Base-by-base conservation (phyloP, 2,888 invertebrate genomes). In the Leucophora obtusa region DNA sequence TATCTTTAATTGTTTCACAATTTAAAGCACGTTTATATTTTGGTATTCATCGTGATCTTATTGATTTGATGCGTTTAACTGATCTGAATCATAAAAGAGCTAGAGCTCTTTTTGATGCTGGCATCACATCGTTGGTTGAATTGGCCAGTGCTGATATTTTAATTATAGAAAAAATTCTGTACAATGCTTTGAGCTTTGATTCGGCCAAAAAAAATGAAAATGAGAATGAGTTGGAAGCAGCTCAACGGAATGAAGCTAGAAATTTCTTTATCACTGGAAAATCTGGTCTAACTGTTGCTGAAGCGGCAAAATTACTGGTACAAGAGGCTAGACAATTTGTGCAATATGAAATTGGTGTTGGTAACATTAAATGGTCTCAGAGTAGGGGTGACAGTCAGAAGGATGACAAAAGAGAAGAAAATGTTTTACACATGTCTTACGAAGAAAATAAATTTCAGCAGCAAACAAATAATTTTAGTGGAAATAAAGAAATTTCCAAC, bases 1-100 rank as follows among this genome's bases (percentile, higher is more conserved):
- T 99, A 86, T 96, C 98, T 89, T 91, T 97, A 83, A 92, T 99
- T 51, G 93, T 99, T 53, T 94, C 95, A 0, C 97, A 98, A 90
- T 98, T 99, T 90, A 97, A 98, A 91, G 95, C 96, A 86, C 94
- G 99, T 15, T 92, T 99, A 53, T 96, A 96, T 86, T 98, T 99
- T 89, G 99, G 98, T 11, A 95, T 99, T 58, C 95, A 96, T 87
- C 93, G 95, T 21, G 98, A 99, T 88, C 91, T 99, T 51, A 92
- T 98, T 82, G 98, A 99, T 88, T 91, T 99, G 70, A 95, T 98
- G 92, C 93, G 95, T 84, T 91, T 99, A 54, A 93, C 96, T 0
- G 92, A 95, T 83, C 90, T 99, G 68, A 97, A 96, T 89, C 96
- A 96, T 0, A 93, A 94, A 84, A 93, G 96, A 83, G 98, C 98